Evolutionary conservation across 2,113 vertebrate genomes (phyloP).

Genomic region (Bagarius yarrelli): DNA sequence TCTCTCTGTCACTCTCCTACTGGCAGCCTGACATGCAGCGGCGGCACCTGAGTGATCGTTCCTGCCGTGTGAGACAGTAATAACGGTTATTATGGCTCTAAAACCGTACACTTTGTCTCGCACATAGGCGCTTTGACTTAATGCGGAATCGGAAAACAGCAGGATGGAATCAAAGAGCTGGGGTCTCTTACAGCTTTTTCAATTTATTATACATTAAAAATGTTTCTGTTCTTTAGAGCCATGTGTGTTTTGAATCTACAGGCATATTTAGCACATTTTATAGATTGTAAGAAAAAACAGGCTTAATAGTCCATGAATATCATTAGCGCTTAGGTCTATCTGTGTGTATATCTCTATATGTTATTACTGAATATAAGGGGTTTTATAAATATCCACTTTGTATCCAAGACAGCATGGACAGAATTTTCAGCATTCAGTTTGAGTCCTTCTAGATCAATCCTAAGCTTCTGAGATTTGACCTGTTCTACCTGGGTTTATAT

Average conservation of each 20-base stretch:
- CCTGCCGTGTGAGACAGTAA: conserved; percentile 24
- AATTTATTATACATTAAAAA: background rate
- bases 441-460: background rate
- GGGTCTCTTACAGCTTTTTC: background rate
- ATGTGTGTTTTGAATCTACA: background rate
- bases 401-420: background rate
- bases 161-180: background rate
- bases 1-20: conserved; percentile 31
- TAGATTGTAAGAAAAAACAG: background rate
- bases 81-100: conserved; percentile 34
- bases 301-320: background rate
- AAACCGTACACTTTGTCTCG: conserved; percentile 24
- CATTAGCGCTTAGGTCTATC: too few relatives aligned
- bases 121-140: background rate
- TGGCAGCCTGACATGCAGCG: conserved; percentile 13
- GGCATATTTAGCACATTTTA: background rate
- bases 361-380: background rate
- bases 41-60: conserved; percentile 35
- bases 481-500: background rate
- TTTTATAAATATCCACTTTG: background rate
- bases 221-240: background rate
- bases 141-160: conserved; percentile 21
- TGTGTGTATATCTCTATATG: background rate
- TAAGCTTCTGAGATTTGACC: background rate
- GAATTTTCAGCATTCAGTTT: background rate